Percentiles rank a stretch among this genome's conserved stretches.
Conservation (phyloP, 2,888 invertebrate species). For the Ferdinandea cuprea region DNA sequence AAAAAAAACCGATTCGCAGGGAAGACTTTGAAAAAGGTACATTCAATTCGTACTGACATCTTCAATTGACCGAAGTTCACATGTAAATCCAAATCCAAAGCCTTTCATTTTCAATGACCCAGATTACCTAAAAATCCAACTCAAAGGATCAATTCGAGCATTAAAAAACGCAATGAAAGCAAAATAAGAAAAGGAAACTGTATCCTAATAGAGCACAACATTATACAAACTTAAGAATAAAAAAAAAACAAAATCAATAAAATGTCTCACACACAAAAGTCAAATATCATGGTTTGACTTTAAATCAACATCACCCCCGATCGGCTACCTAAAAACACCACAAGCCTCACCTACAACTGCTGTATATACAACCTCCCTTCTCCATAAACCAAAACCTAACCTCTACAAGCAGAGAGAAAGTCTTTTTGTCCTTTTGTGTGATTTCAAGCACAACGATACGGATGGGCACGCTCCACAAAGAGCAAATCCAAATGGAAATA, state of each 20-base stretch:
- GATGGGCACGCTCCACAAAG: slow-evolving; percentile 57
- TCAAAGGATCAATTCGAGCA: background rate
- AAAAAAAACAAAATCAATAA: slow-evolving; percentile 51
- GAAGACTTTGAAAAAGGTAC: too few relatives aligned
- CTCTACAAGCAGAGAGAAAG: slow-evolving; percentile 48
- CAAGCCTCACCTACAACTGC: slow-evolving; percentile 5
- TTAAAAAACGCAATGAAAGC: background rate
- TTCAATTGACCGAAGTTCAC: too few relatives aligned
- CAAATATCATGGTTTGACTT: slow-evolving; percentile 59
- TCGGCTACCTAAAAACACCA: background rate
- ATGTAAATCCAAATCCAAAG: background rate
- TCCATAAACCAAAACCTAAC: background rate
- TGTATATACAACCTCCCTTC: too few relatives aligned
- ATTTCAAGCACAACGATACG: slow-evolving; percentile 62
- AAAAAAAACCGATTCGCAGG: too few relatives aligned
- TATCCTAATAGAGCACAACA: slow-evolving; percentile 8
- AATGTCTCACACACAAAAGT: slow-evolving; percentile 50
- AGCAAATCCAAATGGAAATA: slow-evolving; percentile 64
- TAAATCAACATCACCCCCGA: slow-evolving; percentile 43
- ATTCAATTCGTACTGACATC: too few relatives aligned
- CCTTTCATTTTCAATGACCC: background rate
- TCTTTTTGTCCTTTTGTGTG: slow-evolving; percentile 68
- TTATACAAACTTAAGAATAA: background rate
- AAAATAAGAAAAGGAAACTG: background rate
- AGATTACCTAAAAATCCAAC: background rate